Percentiles rank a stretch among this genome's conserved stretches.
Evolutionary conservation across 2,113 vertebrate genomes (phyloP).

Genomic region (Hylia prasina): DNA sequence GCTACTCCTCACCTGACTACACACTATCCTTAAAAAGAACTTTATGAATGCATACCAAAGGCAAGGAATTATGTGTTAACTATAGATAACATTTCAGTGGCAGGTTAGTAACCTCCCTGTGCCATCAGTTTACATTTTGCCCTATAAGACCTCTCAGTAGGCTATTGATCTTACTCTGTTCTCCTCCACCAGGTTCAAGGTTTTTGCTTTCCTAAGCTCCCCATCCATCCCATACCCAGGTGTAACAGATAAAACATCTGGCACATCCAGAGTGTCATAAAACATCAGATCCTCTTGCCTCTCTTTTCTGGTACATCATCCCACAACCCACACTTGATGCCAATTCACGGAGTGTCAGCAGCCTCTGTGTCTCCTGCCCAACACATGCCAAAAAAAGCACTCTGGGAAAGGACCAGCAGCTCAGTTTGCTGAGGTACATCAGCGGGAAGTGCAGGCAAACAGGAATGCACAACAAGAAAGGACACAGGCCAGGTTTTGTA

Average conservation of each 20-base stretch:
- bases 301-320: background rate
- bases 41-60: background rate
- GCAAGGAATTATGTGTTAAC: background rate
- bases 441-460: background rate
- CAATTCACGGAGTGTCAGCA: background rate
- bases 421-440: background rate
- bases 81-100: background rate
- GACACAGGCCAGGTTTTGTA: background rate
- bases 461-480: background rate
- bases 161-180: background rate
- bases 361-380: background rate
- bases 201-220: background rate
- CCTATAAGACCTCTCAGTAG: background rate
- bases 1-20: background rate
- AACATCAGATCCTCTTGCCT: background rate
- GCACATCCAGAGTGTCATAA: background rate
- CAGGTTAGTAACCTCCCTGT: background rate
- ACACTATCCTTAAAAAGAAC: background rate
- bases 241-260: background rate
- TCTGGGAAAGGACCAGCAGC: background rate
- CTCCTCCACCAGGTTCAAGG: background rate
- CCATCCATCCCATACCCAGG: background rate
- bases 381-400: background rate
- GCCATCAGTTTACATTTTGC: background rate
- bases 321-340: background rate